Base-by-base conservation (phyloP, 1,140 invertebrate genomes). In the Temnothorax longispinosus region DNA sequence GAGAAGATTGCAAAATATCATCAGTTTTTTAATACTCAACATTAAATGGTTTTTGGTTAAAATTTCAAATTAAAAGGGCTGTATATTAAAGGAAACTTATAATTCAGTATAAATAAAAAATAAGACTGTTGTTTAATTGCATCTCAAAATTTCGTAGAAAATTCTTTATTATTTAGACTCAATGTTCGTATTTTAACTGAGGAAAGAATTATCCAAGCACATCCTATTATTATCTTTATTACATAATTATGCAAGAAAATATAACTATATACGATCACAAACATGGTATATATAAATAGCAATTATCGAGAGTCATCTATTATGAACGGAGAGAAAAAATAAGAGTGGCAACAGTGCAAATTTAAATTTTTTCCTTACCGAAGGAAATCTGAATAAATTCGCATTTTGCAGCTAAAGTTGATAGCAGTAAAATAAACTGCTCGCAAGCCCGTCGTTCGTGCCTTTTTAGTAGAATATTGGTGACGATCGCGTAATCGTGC, bases 221-320 rank as follows among this genome's bases (percentile, higher is more conserved):
- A 38, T 21, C 27, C 27, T 56, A 38, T 74, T 21, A 74, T 74
- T 74, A 74, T 56, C n/a, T 56, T 38, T 21, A 56, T 54, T 56
- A 74, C 8, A 35, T 74, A 72, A 72, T 72, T 38, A 56, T 38
- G n/a, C 38, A 41, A 41, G 64, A 44, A 74, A 72, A n/a, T 72
- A 54, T 50, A 35, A 18, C 4, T 47, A 52, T 47, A 52, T 5
- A 52, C 10, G 3, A 35, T 38, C 32, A 56, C 32, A 56, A 56
- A n/a, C 11, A 38, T 6, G 8, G 56, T 35, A 56, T 56, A 56
- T 56, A 74, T 74, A 74, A 74, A 74, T 56, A 74, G 11, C 35
- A 38, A 1, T 74, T 56, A 74, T 74, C 52, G 52, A 38, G 71
- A 76, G 5, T 32, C 38, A 1, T 77, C 18, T 64, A 32, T 64